Evolutionary conservation across 1,140 invertebrate genomes (phyloP).

Genomic region (Whitmania pigra): DNA sequence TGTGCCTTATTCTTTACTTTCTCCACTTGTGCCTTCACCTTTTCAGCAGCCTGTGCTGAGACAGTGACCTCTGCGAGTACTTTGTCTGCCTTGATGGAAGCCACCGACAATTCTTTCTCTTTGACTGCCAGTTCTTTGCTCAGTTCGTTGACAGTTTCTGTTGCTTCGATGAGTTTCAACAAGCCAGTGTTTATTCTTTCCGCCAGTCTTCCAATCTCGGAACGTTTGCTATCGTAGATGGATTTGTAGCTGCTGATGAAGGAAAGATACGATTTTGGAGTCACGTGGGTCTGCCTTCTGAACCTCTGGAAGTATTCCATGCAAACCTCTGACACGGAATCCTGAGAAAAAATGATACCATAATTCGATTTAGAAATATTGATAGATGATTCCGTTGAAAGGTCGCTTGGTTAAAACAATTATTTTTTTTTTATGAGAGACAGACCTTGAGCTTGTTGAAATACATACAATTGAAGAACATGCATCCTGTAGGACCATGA

Average conservation of each 20-base stretch:
- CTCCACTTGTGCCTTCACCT: constrained; percentile 84
- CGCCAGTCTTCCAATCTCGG: constrained; percentile 74
- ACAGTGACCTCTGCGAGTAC: constrained; percentile 58
- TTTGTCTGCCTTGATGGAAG: constrained; percentile 73
- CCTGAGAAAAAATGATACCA: constrained; percentile 64
- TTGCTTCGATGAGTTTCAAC: constrained; percentile 84
- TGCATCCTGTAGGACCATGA: too few species aligned
- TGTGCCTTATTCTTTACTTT: constrained; percentile 90
- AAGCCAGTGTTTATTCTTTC: constrained; percentile 84
- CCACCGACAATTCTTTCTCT: constrained; percentile 78
- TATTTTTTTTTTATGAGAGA: too few species aligned
- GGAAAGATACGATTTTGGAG: constrained; percentile 89
- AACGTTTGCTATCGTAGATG: constrained; percentile 75
- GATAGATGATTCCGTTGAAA: too few species aligned
- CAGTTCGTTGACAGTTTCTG: constrained; percentile 74
- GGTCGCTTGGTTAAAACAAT: too few species aligned
- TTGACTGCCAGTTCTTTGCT: constrained; percentile 83
- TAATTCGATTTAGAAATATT: constrained; percentile 33
- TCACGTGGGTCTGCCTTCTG: constrained; percentile 82
- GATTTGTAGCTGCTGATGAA: constrained; percentile 88
- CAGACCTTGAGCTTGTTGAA: too few species aligned
- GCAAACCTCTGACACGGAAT: constrained; percentile 77
- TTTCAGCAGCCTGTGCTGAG: constrained; percentile 81
- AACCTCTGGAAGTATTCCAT: constrained; percentile 83
- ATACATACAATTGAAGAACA: too few species aligned